Conservation (phyloP, 2,888 invertebrate genomes). For the Rhorus exstirpatorius region DNA sequence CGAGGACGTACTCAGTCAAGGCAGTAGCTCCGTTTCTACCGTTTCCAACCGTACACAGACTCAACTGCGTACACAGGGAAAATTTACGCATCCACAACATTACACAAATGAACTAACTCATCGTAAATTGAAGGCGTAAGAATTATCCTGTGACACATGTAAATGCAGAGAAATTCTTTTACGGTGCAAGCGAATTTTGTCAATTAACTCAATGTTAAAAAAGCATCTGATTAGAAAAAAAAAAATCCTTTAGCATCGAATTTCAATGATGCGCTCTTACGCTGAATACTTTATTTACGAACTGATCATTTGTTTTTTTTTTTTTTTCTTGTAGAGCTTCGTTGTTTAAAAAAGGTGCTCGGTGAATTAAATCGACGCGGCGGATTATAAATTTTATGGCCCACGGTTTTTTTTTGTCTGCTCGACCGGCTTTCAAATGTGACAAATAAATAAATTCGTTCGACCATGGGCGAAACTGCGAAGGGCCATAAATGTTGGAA, state of each 20-base stretch:
- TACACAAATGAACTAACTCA: too few relatives aligned
- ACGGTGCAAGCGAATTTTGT: too few relatives aligned
- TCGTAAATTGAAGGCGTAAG: too few relatives aligned
- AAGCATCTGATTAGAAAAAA: too few relatives aligned
- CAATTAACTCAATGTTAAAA: too few relatives aligned
- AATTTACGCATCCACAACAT: too few relatives aligned
- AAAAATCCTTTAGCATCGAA: slow-evolving; percentile 12
- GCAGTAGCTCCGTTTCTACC: too few relatives aligned
- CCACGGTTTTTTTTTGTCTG: background rate
- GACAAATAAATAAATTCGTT: slow-evolving; percentile 30
- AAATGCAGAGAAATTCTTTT: too few relatives aligned
- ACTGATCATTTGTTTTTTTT: background rate
- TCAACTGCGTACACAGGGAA: too few relatives aligned
- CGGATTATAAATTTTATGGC: background rate
- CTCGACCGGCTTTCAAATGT: slow-evolving; percentile 1
- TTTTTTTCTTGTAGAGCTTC: slow-evolving; percentile 6
- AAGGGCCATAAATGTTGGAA: slow-evolving; percentile 2
- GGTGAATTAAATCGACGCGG: background rate
- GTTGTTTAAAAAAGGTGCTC: background rate
- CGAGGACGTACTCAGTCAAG: too few relatives aligned
- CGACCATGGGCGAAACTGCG: background rate
- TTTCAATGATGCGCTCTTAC: background rate
- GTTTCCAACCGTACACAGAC: too few relatives aligned
- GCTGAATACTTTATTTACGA: background rate
- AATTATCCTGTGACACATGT: too few relatives aligned